Conservation (phyloP, 2,113 vertebrate genomes). For the Crotophaga sulcirostris region DNA sequence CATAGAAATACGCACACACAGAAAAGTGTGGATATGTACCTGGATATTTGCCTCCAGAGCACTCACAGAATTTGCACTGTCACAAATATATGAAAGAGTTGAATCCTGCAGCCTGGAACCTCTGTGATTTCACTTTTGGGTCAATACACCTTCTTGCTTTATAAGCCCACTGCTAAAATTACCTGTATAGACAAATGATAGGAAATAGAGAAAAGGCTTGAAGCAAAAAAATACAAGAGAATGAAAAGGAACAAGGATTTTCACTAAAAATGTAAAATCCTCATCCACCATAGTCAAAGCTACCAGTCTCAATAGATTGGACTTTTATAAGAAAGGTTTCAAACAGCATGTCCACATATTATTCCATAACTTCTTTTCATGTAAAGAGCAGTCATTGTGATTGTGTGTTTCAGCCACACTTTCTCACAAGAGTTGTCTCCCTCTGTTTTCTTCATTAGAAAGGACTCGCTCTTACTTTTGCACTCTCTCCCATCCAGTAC, state of each 20-base stretch:
- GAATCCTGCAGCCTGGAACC: neutral
- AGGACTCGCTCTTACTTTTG: neutral
- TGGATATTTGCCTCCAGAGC: neutral
- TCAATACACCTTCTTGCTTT: neutral
- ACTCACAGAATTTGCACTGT: neutral
- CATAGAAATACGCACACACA: neutral
- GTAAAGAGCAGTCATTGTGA: neutral
- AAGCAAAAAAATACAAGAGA: neutral
- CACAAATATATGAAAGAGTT: neutral
- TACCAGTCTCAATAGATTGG: neutral
- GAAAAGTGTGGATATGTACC: neutral
- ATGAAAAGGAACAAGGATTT: neutral
- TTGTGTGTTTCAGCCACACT: neutral
- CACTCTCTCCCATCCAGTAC: neutral
- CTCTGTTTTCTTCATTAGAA: neutral
- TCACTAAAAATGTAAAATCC: neutral
- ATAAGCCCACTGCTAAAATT: neutral
- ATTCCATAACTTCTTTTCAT: neutral
- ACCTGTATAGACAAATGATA: neutral
- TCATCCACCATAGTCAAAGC: neutral
- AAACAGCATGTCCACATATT: neutral
- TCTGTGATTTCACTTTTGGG: neutral
- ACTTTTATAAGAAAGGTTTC: neutral
- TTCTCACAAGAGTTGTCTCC: neutral
- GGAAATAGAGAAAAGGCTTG: neutral